These are phyloP conservation scores for Aptenodytes patagonicus DNA, from an alignment of 2,113 vertebrate genomes.

Conservation along the genomic window DNA sequence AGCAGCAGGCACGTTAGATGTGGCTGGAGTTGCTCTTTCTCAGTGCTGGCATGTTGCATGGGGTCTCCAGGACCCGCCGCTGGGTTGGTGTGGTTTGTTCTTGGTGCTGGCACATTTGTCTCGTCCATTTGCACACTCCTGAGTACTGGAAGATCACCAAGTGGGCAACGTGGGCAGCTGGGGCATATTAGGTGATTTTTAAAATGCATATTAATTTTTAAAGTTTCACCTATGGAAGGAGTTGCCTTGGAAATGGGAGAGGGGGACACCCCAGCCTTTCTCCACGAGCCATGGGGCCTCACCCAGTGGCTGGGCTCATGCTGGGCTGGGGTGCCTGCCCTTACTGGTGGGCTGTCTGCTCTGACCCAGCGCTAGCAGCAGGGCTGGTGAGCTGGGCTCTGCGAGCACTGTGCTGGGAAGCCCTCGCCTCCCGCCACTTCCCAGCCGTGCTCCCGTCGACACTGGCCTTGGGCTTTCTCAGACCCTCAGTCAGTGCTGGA, in stretches of 20 bases:
- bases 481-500: not conserved
- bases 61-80: accelerated
- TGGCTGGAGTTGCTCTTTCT: not conserved
- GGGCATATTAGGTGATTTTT: not conserved
- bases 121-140: not conserved
- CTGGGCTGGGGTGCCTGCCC: not conserved
- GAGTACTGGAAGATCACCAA: not conserved
- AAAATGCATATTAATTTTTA: not conserved
- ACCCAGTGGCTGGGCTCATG: accelerated
- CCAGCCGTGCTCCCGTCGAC: accelerated
- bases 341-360: not conserved
- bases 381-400: not conserved
- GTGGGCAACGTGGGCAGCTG: not conserved
- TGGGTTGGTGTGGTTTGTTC: not conserved
- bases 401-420: accelerated
- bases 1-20: accelerated
- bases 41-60: accelerated
- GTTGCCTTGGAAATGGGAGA: not conserved
- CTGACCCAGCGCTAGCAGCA: accelerated
- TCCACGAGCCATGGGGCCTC: not conserved
- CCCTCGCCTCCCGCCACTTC: accelerated
- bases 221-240: not conserved
- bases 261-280: not conserved
- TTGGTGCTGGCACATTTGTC: accelerated
- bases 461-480: not conserved